These are phyloP conservation scores for Phoxinus phoxinus DNA, from an alignment of 2,113 vertebrate genomes.

Conservation along the genomic window DNA sequence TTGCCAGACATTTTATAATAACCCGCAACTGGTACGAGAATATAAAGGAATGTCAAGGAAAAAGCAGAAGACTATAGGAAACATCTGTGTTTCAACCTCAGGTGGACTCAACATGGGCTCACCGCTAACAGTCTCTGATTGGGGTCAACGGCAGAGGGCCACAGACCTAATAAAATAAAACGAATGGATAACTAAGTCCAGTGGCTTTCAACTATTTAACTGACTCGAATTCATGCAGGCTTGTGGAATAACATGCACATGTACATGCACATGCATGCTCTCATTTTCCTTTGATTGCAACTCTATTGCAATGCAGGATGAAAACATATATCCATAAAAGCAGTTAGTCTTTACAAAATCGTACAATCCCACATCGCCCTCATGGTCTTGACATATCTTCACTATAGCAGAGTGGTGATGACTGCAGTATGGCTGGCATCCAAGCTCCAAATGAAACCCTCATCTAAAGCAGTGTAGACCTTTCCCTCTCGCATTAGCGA, in stretches of 20 bases:
- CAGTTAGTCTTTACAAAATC: constrained; percentile 66
- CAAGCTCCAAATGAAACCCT: constrained; percentile 61
- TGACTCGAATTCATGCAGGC: background rate
- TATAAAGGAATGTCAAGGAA: constrained; percentile 26
- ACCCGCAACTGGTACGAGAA: constrained; percentile 1
- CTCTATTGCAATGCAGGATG: constrained; percentile 56
- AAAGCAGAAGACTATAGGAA: constrained; percentile 29
- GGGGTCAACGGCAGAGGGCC: constrained; percentile 27
- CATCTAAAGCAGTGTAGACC: constrained; percentile 62
- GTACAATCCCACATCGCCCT: constrained; percentile 71
- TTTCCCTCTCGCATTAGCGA: constrained; percentile 56
- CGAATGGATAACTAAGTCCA: constrained; percentile 34
- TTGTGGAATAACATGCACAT: background rate
- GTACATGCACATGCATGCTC: background rate
- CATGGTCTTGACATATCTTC: constrained; percentile 68
- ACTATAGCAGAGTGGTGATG: constrained; percentile 66
- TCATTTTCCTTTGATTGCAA: constrained; percentile 4
- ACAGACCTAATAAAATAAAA: constrained; percentile 48
- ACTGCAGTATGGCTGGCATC: constrained; percentile 69
- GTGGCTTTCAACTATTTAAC: constrained; percentile 24
- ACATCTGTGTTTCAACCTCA: constrained; percentile 32
- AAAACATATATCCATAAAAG: constrained; percentile 62
- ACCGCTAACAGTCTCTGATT: constrained; percentile 23
- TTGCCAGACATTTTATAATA: constrained; percentile 37
- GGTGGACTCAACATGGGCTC: constrained; percentile 24